A percentile compares a stretch with the other conserved stretches of the same genome.
Evolutionary conservation across 2,113 vertebrate genomes (phyloP).

Genomic region (Rissa tridactyla): DNA sequence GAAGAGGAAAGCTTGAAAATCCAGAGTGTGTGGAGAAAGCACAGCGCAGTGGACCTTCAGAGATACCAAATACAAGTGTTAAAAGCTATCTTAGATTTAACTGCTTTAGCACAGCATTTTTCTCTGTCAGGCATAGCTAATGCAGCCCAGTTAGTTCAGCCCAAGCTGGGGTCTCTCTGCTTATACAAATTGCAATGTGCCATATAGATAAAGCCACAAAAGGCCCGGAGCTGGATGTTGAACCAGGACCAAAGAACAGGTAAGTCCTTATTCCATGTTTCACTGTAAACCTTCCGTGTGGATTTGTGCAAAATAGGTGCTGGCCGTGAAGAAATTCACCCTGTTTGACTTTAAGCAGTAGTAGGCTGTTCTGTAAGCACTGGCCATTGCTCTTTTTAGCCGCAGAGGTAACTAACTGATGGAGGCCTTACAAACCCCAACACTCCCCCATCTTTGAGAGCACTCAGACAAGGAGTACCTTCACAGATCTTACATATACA

Average conservation of each 20-base stretch:
- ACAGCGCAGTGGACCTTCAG: background rate
- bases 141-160: background rate
- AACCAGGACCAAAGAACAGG: background rate
- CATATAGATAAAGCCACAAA: background rate
- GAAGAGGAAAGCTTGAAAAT: background rate
- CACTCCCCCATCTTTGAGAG: background rate
- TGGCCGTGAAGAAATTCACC: background rate
- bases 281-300: background rate
- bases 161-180: background rate
- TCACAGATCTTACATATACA: background rate
- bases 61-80: background rate
- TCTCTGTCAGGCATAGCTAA: background rate
- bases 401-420: background rate
- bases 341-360: background rate
- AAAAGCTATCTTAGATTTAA: background rate
- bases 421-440: background rate
- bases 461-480: background rate
- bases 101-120: background rate
- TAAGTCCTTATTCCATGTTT: background rate
- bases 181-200: background rate
- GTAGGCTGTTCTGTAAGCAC: background rate
- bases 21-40: background rate
- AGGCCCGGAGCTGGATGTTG: background rate
- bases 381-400: background rate
- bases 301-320: background rate